Percentiles rank a stretch among this genome's conserved stretches.
Conservation (phyloP, 2,113 vertebrate species). For the Prietella phreatophila region DNA sequence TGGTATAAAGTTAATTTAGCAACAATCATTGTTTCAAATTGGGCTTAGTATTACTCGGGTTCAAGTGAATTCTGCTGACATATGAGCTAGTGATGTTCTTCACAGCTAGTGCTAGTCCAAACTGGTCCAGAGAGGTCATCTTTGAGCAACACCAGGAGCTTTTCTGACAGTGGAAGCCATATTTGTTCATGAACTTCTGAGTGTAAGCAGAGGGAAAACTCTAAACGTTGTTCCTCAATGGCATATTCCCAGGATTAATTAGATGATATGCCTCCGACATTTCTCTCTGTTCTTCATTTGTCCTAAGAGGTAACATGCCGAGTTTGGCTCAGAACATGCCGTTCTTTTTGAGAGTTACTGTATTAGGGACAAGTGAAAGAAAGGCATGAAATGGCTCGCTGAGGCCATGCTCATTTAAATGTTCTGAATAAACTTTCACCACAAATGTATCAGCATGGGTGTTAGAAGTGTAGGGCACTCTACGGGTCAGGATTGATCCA, state of each 20-base stretch:
- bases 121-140: not conserved
- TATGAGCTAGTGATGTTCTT: not conserved
- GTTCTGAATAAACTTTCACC: not conserved
- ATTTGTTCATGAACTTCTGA: conserved; percentile 22
- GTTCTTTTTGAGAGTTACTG: conserved; percentile 1
- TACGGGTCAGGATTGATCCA: not conserved
- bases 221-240: not conserved
- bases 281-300: not conserved
- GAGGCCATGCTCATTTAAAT: not conserved
- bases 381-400: not conserved
- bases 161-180: not conserved
- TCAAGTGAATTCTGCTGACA: not conserved
- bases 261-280: not conserved
- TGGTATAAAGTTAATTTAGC: not conserved
- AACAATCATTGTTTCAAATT: not conserved
- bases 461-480: not conserved
- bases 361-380: not conserved
- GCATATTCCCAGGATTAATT: not conserved
- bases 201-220: not conserved
- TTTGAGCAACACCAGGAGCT: not conserved
- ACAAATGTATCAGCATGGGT: not conserved
- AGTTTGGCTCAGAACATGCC: conserved; percentile 1
- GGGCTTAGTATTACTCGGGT: not conserved
- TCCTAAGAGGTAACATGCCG: conserved; percentile 10
- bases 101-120: not conserved